Evolutionary conservation across 2,888 invertebrate genomes (phyloP).

Genomic region (Aspidiotus destructor): DNA sequence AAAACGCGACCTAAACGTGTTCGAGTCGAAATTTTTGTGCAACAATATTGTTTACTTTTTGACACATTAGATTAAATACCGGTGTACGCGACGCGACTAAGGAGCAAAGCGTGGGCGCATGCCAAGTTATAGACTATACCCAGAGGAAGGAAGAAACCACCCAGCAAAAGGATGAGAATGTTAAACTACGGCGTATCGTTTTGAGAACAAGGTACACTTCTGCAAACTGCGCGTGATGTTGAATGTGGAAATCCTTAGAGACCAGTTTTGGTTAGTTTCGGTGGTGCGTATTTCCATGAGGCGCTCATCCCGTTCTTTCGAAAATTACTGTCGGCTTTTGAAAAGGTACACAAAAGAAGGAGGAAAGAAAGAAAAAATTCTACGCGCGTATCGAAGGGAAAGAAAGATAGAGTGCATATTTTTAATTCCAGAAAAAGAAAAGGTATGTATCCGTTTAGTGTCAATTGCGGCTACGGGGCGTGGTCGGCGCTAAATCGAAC

Average conservation of each 20-base stretch:
- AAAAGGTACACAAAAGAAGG: conserved; percentile 3
- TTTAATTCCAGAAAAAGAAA: conserved; percentile 21
- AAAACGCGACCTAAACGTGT: conserved; percentile 3
- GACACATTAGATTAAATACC: not conserved
- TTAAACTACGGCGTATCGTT: not conserved
- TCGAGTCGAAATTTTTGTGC: conserved; percentile 16
- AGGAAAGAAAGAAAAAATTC: not conserved
- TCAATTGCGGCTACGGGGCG: conserved; percentile 24
- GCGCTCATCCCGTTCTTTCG: too few species aligned
- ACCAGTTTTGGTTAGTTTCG: too few species aligned
- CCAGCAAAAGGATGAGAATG: conserved; percentile 1
- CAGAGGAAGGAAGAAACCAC: not conserved
- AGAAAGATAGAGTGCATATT: conserved; percentile 4
- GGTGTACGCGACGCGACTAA: too few species aligned
- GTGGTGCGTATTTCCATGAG: not conserved
- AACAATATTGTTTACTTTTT: conserved; percentile 15
- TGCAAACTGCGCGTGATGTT: not conserved
- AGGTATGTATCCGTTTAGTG: conserved; percentile 18
- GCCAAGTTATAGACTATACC: too few species aligned
- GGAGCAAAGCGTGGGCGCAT: too few species aligned
- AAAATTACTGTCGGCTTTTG: not conserved
- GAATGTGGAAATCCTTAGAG: not conserved
- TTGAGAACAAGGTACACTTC: not conserved
- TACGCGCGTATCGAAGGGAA: not conserved
- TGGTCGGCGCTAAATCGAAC: conserved; percentile 30